These are phyloP conservation scores for Idaea biselata DNA, from an alignment of 2,888 invertebrate genomes.

Conservation along the genomic window DNA sequence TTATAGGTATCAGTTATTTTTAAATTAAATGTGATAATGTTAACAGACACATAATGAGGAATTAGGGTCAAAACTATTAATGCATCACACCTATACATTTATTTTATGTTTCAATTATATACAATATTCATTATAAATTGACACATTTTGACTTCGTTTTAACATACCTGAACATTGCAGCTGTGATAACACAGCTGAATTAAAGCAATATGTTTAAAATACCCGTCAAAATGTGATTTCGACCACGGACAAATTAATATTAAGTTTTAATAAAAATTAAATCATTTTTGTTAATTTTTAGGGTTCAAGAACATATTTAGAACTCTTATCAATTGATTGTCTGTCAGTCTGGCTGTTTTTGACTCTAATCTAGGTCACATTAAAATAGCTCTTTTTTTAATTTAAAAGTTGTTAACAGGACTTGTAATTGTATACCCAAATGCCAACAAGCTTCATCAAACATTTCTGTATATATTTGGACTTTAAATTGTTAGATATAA, in stretches of 20 bases:
- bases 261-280: too few relatives aligned
- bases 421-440: slow-evolving; percentile 3
- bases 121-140: too few relatives aligned
- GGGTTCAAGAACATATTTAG: too few relatives aligned
- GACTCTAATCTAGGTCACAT: not conserved
- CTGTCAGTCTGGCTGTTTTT: not conserved
- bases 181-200: not conserved
- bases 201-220: not conserved
- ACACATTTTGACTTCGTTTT: too few relatives aligned
- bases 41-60: slow-evolving; percentile 4
- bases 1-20: slow-evolving; percentile 11
- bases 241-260: too few relatives aligned
- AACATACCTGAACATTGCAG: not conserved
- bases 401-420: not conserved
- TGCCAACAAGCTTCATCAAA: slow-evolving; percentile 26
- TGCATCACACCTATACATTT: too few relatives aligned
- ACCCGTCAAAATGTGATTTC: too few relatives aligned
- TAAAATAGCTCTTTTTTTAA: not conserved
- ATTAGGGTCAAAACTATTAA: too few relatives aligned
- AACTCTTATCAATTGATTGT: too few relatives aligned
- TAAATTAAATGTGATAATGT: slow-evolving; percentile 4
- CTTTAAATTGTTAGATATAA: slow-evolving; percentile 65
- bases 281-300: too few relatives aligned
- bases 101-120: too few relatives aligned
- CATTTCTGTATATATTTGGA: slow-evolving; percentile 73